Base-by-base conservation (phyloP, 2,888 invertebrate genomes). In the Opisthograptis luteolata region DNA sequence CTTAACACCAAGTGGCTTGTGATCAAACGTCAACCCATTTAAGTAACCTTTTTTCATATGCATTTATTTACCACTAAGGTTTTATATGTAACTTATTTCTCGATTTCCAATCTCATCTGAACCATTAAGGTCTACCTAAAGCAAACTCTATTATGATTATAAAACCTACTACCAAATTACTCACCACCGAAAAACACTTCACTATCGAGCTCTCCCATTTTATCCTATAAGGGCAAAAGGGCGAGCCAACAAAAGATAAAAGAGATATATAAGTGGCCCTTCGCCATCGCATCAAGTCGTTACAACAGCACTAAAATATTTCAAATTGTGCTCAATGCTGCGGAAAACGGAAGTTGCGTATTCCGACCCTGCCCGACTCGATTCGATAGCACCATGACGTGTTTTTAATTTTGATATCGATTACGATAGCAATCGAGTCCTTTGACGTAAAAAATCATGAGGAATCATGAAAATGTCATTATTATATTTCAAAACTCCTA, bases 311-410 rank as follows among this genome's bases (percentile, higher is more conserved):
- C 81, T 91, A 86, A 89, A 87, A 91, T 91, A 90, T 91, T 90
- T 91, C 91, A 91, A 91, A 91, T 88, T 83, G 89, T 84, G 85
- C 87, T 84, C 89, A 91, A 91, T 89, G 90, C 78, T 78, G 83
- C 79, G 88, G 88, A 89, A 91, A 91, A 88, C 90, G 90, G 90
- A 91, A 91, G 86, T 85, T 84, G 80, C 83, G 84, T 82, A 72
- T 79, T 45, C 44, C 57, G 59, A 55, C 47, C 55, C 54, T 46
- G 39, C 51, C 46, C 36, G 54, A 47, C 40, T 47, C 61, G 53
- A 49, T 55, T 53, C 59, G 59, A 54, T 45, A 40, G 44, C 58
- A 42, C 43, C 57, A 58, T 64, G 72, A 73, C 70, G 70, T 68
- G 68, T 72, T 73, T 73, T 73, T 73, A 71, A 73, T 73, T 67